Conservation (phyloP, 2,888 invertebrate genomes). For the Drosophila macrospina region DNA sequence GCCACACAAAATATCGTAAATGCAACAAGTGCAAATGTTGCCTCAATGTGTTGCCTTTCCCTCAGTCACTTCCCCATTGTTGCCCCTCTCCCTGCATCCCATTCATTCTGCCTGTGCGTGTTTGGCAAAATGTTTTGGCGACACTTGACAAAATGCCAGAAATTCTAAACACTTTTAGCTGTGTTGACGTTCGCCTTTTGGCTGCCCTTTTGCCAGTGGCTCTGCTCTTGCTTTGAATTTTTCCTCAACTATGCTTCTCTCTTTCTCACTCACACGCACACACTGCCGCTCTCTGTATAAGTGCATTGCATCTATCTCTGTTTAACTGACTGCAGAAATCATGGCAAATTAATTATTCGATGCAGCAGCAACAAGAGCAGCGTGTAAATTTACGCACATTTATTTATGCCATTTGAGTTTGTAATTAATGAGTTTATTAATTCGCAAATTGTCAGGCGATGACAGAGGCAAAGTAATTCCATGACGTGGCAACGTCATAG, state of each 20-base stretch:
- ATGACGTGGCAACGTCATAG: constrained; percentile 20
- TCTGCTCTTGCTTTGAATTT: constrained; percentile 37
- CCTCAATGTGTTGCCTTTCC: constrained; percentile 23
- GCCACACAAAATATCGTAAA: constrained; percentile 59
- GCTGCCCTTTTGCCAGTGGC: constrained; percentile 19
- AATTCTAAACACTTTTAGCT: constrained; percentile 80
- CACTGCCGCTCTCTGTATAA: too few species aligned
- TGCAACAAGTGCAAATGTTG: constrained; percentile 73
- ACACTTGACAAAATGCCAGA: constrained; percentile 84
- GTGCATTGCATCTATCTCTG: background rate
- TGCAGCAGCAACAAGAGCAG: constrained; percentile 28
- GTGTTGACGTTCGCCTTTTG: constrained; percentile 47
- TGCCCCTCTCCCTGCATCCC: background rate
- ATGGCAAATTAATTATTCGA: constrained; percentile 57
- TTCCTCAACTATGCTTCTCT: constrained; percentile 7
- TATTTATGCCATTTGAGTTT: constrained; percentile 63
- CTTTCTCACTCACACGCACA: background rate
- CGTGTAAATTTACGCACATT: constrained; percentile 42
- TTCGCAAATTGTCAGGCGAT: constrained; percentile 76
- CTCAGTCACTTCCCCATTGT: background rate
- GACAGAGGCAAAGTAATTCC: constrained; percentile 65
- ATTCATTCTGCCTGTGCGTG: constrained; percentile 37
- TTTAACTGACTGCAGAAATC: constrained; percentile 23
- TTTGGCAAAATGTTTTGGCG: constrained; percentile 78
- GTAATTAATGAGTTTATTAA: constrained; percentile 82